Conservation (phyloP, 2,797 vertebrate species). For the Danio aesculapii region DNA sequence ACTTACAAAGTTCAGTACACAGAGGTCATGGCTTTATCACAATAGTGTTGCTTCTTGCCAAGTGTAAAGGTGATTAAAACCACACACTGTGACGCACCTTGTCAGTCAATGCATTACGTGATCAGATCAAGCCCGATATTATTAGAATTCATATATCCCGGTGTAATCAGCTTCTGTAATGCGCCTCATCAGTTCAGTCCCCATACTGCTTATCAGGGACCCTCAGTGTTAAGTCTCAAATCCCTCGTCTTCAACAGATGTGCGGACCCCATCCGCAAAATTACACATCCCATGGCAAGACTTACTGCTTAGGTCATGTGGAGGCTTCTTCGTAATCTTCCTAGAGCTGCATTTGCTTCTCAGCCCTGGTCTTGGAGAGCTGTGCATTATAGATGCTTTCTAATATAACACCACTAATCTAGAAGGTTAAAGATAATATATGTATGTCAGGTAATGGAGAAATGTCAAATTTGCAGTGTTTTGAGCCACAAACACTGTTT, state of each 20-base stretch:
- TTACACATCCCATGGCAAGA: conserved; percentile 14
- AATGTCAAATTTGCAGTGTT: neutral
- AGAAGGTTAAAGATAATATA: neutral
- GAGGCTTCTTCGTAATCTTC: conserved; percentile 20
- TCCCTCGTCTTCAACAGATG: conserved; percentile 36
- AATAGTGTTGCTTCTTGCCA: neutral
- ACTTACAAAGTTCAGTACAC: neutral
- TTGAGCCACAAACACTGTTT: neutral
- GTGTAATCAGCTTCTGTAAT: conserved; percentile 17
- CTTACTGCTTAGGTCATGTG: conserved; percentile 23
- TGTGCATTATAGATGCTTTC: neutral
- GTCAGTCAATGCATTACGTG: neutral
- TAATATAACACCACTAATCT: neutral
- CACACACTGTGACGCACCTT: neutral
- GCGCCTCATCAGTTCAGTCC: neutral
- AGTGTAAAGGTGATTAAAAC: conserved; percentile 9
- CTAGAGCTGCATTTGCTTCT: neutral
- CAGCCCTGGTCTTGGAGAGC: neutral
- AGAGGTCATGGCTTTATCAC: neutral
- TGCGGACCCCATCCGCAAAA: conserved; percentile 17
- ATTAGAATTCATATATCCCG: conserved; percentile 17
- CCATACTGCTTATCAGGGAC: conserved; percentile 3
- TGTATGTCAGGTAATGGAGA: neutral
- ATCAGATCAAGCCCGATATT: neutral
- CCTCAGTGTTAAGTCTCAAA: conserved; percentile 35